phyloP scores from a whole-genome alignment of 1,140 invertebrate species.

The Helicoverpa armigera region DNA sequence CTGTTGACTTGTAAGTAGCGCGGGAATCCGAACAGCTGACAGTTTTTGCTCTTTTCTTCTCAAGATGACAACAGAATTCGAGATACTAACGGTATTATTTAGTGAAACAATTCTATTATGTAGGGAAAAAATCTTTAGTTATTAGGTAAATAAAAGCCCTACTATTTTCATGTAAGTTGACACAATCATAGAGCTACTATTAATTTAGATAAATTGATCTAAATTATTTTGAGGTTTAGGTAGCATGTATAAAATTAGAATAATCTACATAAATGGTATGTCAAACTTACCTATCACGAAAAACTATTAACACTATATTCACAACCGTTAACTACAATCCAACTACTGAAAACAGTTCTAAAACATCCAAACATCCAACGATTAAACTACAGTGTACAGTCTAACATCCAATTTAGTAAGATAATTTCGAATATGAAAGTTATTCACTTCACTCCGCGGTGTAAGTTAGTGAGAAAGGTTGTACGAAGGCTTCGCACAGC shows the following conservation, averaged over 20 bases:
- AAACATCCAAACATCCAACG: constrained; percentile 30
- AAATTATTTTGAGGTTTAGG: neutral
- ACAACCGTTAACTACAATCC: constrained; percentile 40
- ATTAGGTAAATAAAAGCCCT: neutral
- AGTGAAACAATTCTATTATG: neutral
- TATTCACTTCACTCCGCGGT: constrained; percentile 59
- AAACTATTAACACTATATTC: constrained; percentile 51
- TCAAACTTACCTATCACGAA: constrained; percentile 58
- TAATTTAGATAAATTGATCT: neutral
- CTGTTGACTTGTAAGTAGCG: constrained; percentile 20
- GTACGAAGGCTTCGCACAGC: constrained; percentile 56
- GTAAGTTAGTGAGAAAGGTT: constrained; percentile 42
- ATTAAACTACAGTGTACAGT: neutral
- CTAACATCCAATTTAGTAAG: constrained; percentile 8
- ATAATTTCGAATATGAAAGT: constrained; percentile 53
- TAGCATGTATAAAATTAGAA: neutral
- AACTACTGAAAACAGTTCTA: constrained; percentile 31
- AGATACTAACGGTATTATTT: constrained; percentile 3
- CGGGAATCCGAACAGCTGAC: constrained; percentile 17
- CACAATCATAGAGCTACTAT: too few species aligned
- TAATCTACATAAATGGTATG: neutral
- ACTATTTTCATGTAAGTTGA: too few species aligned
- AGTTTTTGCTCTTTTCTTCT: constrained; percentile 24
- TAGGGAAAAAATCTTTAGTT: neutral
- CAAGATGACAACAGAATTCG: constrained; percentile 26